These are phyloP conservation scores for Drosophila nebulosa DNA, from an alignment of 1,140 invertebrate genomes.

Conservation along the genomic window DNA sequence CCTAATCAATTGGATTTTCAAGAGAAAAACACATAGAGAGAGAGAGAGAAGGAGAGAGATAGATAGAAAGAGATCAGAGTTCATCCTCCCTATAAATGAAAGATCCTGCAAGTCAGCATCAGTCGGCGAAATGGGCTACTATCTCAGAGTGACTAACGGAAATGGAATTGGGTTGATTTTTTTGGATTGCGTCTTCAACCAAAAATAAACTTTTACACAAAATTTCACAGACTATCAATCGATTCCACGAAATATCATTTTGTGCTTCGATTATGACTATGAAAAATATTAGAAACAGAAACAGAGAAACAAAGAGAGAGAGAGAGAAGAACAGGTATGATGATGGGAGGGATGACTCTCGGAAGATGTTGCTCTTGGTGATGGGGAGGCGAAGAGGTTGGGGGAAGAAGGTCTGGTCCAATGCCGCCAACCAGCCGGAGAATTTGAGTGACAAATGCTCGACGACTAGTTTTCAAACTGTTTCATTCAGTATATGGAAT, in stretches of 20 bases:
- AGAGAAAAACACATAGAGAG: background rate
- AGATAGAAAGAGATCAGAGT: slow-evolving; percentile 13
- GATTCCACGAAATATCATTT: slow-evolving; percentile 14
- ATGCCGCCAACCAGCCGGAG: slow-evolving; percentile 33
- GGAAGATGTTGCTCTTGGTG: no score
- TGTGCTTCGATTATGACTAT: slow-evolving; percentile 25
- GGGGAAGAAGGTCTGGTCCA: background rate
- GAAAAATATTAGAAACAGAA: slow-evolving; percentile 12
- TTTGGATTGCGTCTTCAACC: slow-evolving; percentile 26
- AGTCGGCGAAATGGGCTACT: background rate
- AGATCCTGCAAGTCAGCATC: slow-evolving; percentile 3
- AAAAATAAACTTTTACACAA: slow-evolving; percentile 20
- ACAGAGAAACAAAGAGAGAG: background rate
- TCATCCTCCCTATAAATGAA: slow-evolving; percentile 11
- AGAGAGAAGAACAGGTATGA: slow-evolving; percentile 56
- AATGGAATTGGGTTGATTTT: slow-evolving; percentile 31
- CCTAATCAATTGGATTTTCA: background rate
- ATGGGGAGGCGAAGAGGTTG: no score
- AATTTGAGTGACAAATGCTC: slow-evolving; percentile 58
- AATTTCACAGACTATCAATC: background rate
- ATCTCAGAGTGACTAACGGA: slow-evolving; percentile 35
- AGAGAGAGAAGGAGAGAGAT: background rate
- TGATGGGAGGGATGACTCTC: background rate
- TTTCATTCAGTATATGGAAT: slow-evolving; percentile 65
- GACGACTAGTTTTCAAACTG: slow-evolving; percentile 33